These are phyloP conservation scores for Pelecanus crispus DNA, from an alignment of 2,113 vertebrate genomes.

Conservation along the genomic window DNA sequence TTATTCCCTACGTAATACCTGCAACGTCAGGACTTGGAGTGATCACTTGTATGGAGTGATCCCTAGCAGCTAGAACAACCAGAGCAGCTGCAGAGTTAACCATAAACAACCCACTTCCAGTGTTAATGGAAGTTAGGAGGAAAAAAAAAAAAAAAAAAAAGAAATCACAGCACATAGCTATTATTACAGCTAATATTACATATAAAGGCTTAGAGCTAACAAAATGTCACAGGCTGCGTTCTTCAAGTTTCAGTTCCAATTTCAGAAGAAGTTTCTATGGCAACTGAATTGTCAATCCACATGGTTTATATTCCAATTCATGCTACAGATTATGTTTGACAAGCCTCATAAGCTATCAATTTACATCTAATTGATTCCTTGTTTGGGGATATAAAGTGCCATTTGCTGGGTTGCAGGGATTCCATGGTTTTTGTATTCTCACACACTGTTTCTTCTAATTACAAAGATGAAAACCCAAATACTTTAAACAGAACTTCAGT, in stretches of 20 bases:
- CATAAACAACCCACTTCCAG: not conserved
- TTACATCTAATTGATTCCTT: not conserved
- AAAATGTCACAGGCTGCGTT: not conserved
- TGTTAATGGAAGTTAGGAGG: not conserved
- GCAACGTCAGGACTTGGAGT: not conserved
- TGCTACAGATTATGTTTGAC: not conserved
- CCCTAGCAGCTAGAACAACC: not conserved
- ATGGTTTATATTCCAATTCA: not conserved
- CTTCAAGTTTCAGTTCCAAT: not conserved
- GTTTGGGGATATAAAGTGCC: not conserved
- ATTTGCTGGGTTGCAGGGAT: not conserved
- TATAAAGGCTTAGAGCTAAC: not conserved
- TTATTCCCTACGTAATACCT: not conserved
- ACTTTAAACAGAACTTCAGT: not conserved
- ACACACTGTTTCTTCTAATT: not conserved
- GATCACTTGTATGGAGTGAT: not conserved
- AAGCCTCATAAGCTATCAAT: not conserved
- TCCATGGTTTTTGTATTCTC: not conserved
- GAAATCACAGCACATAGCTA: not conserved
- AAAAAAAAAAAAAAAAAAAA: not conserved
- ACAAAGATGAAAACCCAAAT: not conserved
- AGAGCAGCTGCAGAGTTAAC: not conserved
- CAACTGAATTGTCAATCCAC: slow-evolving; percentile 6
- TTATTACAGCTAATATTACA: not conserved
- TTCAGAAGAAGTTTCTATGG: slow-evolving; percentile 35